Conservation (phyloP, 2,797 vertebrate genomes). For the Poliocrania exsul region DNA sequence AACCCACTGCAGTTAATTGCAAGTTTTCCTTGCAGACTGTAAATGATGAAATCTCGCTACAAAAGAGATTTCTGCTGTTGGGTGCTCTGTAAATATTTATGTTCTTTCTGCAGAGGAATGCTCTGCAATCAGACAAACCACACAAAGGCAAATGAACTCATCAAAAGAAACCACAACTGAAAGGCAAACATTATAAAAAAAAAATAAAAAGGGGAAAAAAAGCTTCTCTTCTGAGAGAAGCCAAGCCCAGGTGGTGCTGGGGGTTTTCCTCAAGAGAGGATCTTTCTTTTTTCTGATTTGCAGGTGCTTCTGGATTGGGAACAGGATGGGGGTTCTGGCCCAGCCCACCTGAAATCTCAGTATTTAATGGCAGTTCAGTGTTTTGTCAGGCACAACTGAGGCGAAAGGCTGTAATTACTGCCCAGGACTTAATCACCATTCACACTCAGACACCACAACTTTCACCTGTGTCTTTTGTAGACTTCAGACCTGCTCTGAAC, state of each 20-base stretch:
- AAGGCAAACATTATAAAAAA: background rate
- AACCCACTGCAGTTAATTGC: conserved; percentile 29
- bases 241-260: background rate
- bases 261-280: background rate
- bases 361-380: background rate
- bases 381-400: background rate
- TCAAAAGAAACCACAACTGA: conserved; percentile 49
- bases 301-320: conserved; percentile 17
- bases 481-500: background rate
- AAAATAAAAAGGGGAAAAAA: background rate
- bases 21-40: background rate
- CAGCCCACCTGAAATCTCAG: background rate
- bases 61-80: conserved; percentile 38
- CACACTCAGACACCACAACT: background rate
- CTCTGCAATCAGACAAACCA: conserved; percentile 40
- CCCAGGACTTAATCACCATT: background rate
- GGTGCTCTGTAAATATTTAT: conserved; percentile 59
- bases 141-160: conserved; percentile 50
- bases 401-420: background rate
- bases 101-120: conserved; percentile 29
- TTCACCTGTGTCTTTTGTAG: background rate
- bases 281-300: background rate
- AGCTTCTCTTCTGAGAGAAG: background rate
- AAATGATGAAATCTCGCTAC: conserved; percentile 37
- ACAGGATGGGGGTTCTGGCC: background rate